A percentile compares a stretch with the other conserved stretches of the same genome.
These are phyloP conservation scores for Rhegmatorhina hoffmannsi DNA, from an alignment of 2,113 vertebrate species.

Conservation along the genomic window DNA sequence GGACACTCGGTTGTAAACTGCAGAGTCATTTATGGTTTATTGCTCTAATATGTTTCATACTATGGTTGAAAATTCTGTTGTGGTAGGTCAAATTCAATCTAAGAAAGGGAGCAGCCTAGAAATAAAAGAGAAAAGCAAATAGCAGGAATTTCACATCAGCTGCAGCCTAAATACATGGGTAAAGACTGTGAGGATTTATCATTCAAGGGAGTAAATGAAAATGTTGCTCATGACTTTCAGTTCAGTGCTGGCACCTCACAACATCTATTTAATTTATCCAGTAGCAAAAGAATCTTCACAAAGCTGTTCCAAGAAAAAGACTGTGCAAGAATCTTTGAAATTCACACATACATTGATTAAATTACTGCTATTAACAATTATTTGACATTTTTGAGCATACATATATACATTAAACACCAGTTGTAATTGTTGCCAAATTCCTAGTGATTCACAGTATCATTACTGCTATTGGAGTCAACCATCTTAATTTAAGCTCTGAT, in stretches of 20 bases:
- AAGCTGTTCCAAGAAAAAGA: neutral
- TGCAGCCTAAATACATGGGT: neutral
- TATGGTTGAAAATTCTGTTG: conserved; percentile 35
- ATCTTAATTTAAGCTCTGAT: neutral
- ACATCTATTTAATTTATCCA: neutral
- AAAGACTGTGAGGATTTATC: neutral
- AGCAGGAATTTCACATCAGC: neutral
- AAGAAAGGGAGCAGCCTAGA: neutral
- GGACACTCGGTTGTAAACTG: neutral
- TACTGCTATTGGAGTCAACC: neutral
- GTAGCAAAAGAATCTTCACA: neutral
- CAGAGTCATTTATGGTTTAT: conserved; percentile 1
- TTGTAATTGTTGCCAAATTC: neutral
- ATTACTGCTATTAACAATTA: neutral
- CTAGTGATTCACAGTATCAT: neutral
- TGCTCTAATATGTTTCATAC: conserved; percentile 5
- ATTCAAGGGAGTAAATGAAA: neutral
- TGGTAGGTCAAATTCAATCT: neutral
- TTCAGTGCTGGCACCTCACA: neutral
- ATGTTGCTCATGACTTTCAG: neutral
- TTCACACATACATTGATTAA: neutral
- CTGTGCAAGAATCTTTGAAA: neutral
- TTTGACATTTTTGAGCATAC: neutral
- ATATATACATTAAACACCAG: neutral
- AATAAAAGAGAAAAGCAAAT: neutral